A percentile compares a stretch with the other conserved stretches of the same genome.
Conservation (phyloP, 2,888 invertebrate genomes). For the Ectemnius lituratus region DNA sequence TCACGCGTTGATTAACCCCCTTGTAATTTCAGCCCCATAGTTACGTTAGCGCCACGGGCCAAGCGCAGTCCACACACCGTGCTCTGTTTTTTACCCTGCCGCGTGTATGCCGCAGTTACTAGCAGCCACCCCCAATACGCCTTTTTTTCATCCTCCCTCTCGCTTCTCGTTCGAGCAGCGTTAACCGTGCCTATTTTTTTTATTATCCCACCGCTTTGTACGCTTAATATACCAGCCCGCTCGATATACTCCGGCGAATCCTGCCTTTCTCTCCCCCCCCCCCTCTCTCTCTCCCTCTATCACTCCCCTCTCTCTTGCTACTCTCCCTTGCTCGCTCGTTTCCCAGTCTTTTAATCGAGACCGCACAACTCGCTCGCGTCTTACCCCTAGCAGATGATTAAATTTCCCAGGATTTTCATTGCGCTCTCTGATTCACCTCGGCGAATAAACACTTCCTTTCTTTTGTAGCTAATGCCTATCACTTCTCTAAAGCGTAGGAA, state of each 20-base stretch:
- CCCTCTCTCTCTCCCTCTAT: too few relatives aligned
- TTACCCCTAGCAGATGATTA: neutral
- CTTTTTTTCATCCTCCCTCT: constrained; percentile 10
- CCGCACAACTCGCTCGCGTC: neutral
- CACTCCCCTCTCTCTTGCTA: neutral
- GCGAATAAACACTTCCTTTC: too few relatives aligned
- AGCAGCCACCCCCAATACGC: constrained; percentile 14
- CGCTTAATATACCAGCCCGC: constrained; percentile 37
- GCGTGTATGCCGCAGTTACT: constrained; percentile 24
- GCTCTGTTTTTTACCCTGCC: constrained; percentile 40
- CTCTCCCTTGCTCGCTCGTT: neutral
- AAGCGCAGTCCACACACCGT: constrained; percentile 7
- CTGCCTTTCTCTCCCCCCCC: too few relatives aligned
- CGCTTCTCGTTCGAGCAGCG: constrained; percentile 9
- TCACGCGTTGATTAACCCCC: constrained; percentile 64
- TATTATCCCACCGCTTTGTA: constrained; percentile 21
- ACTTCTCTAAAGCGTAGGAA: neutral
- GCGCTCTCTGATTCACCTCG: neutral
- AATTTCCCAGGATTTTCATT: constrained; percentile 1
- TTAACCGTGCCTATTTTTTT: constrained; percentile 46
- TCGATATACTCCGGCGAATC: constrained; percentile 17
- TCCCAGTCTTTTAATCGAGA: neutral
- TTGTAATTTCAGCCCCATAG: constrained; percentile 68
- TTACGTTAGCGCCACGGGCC: constrained; percentile 59
- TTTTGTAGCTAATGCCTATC: neutral